Evolutionary conservation across 2,113 vertebrate genomes (phyloP), one percentile per base, ranked within the genome.

Genomic region (Dolichallabes microphthalmus): DNA sequence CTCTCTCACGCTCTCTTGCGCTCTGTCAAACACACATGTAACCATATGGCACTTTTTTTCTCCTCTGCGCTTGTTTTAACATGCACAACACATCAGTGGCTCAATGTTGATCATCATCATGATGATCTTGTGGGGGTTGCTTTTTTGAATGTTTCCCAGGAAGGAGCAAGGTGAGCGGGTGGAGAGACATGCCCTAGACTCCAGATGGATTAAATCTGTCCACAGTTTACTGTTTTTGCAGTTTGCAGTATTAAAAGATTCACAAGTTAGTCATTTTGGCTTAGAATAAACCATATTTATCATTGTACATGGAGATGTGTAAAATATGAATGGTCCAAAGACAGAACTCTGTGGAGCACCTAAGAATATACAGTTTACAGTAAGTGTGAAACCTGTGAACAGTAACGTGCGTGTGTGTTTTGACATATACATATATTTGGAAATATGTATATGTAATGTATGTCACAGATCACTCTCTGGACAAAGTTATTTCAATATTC

Each of bases 191-290:
- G 58, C 58, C 25, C 15, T 76, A 82, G 52, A 60, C 74, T 83
- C 81, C 86, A 89, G 75, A 84, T 87, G 86, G 87, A 73, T 76
- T 73, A 78, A 86, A 85, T 88, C 86, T 87, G 85, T 89, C 84
- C 85, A 84, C 85, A 77, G 87, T 80, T 89, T 87, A 87, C 60
- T 87, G 68, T 82, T 63, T 86, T 64, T 55, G 66, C 39, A 27
- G 57, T 57, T 52, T 12, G 22, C 61, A 63, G 63, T 58, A 80
- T 60, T 82, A 58, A 78, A 77, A 22, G 55, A 55, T 82, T 80
- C 39, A 61, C 22, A 2, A 19, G 79, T 52, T 39, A 50, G 45
- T 25, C 52, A 45, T 15, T 45, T 66, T 6, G 71, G 22, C 45
- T 64, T 64, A 55, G 30, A 6, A 35, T 63, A 27, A 83, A 45